A percentile compares a stretch with the other conserved stretches of the same genome.
Evolutionary conservation across 1,140 invertebrate genomes (phyloP).

Genomic region (Brachionus plicatilis): DNA sequence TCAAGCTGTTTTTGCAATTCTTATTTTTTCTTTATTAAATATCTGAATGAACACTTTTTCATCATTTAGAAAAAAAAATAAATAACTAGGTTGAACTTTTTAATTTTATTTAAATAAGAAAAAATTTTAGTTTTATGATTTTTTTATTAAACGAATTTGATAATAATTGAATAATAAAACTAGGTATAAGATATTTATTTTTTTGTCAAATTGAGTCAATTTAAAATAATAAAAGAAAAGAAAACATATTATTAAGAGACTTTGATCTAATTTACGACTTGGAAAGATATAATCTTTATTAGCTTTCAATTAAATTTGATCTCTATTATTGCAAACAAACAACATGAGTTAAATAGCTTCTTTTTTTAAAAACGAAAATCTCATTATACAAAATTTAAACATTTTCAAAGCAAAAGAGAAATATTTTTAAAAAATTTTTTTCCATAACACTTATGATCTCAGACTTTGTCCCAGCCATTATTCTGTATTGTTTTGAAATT

Average conservation of each 20-base stretch:
- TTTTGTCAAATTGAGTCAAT: neutral
- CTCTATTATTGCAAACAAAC: neutral
- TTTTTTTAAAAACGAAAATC: neutral
- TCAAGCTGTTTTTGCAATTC: too few species aligned
- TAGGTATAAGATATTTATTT: neutral
- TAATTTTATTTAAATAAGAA: neutral
- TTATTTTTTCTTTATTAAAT: too few species aligned
- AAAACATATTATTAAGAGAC: neutral
- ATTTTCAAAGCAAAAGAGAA: neutral
- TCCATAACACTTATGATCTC: neutral
- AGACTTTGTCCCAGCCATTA: neutral
- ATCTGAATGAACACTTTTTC: too few species aligned
- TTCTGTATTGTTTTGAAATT: slow-evolving; percentile 9
- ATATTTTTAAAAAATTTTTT: neutral
- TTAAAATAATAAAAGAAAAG: neutral
- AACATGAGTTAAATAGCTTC: neutral
- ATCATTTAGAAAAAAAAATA: too few species aligned
- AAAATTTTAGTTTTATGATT: neutral
- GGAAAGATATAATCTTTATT: neutral
- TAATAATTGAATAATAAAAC: neutral
- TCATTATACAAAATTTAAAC: neutral
- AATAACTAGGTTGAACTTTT: too few species aligned
- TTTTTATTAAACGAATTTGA: neutral
- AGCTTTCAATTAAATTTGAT: neutral
- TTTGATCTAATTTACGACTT: neutral